Evolutionary conservation across 2,888 invertebrate genomes (phyloP).

Genomic region (Lumbricus terrestris): DNA sequence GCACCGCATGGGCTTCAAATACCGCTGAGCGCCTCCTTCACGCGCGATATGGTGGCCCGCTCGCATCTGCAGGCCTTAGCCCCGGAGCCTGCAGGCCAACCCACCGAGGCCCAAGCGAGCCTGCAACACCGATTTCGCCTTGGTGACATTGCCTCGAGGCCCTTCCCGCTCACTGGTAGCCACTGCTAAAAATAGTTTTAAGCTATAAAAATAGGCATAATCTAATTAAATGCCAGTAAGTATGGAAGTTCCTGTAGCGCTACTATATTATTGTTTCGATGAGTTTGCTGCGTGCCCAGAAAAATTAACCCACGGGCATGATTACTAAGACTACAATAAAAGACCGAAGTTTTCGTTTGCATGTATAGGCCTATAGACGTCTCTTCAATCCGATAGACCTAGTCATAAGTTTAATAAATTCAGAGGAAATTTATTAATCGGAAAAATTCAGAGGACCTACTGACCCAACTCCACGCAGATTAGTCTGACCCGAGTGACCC

Average conservation of each 20-base stretch:
- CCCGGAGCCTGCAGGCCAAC: neutral
- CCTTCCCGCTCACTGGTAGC: neutral
- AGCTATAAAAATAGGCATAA: neutral
- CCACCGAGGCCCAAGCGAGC: neutral
- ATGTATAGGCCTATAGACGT: too few relatives aligned
- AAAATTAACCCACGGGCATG: neutral
- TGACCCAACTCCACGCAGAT: too few relatives aligned
- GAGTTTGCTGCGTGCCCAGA: neutral
- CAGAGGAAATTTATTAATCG: too few relatives aligned
- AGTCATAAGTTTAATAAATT: too few relatives aligned
- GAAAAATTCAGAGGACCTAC: too few relatives aligned
- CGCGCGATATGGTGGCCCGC: neutral
- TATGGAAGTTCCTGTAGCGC: neutral
- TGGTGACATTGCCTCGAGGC: slow-evolving; percentile 5
- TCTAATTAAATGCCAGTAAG: slow-evolving; percentile 6
- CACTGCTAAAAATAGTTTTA: neutral
- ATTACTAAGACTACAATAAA: neutral
- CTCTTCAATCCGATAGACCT: too few relatives aligned
- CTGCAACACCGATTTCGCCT: neutral
- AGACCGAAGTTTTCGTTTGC: too few relatives aligned
- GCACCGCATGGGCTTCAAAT: neutral
- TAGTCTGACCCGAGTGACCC: too few relatives aligned
- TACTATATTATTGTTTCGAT: too few relatives aligned
- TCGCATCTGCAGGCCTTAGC: neutral
- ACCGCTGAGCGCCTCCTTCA: neutral